Conservation (phyloP, 2,113 vertebrate genomes). For the Barbus barbus region DNA sequence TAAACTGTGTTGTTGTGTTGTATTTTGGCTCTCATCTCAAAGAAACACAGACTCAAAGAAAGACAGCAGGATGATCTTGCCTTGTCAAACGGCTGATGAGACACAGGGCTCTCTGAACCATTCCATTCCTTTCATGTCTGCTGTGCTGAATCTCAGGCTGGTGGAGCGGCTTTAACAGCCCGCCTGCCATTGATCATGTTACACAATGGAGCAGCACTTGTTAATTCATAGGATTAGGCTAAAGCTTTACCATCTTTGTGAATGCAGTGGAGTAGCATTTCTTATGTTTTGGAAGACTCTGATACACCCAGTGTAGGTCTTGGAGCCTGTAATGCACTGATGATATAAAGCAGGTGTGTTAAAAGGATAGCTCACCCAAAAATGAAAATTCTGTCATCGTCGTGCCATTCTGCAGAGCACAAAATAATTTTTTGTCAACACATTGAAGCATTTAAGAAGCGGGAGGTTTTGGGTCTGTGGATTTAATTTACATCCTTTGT, state of each 20-base stretch:
- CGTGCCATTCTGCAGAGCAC: background rate
- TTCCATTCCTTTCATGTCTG: conserved; percentile 47
- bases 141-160: conserved; percentile 37
- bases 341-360: background rate
- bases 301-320: background rate
- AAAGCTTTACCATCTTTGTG: background rate
- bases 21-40: no score
- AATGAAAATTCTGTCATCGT: background rate
- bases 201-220: background rate
- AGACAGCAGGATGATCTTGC: conserved; percentile 6
- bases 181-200: conserved; percentile 3
- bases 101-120: conserved; percentile 30
- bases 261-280: background rate
- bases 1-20: no score
- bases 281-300: background rate
- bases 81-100: conserved; percentile 20
- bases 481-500: background rate
- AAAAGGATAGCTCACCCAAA: background rate
- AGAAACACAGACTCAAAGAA: background rate
- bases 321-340: background rate
- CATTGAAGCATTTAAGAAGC: background rate
- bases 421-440: background rate
- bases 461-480: background rate
- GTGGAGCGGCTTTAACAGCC: conserved; percentile 4
- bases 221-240: conserved; percentile 7